Conservation (phyloP, 2,113 vertebrate genomes). For the Lepidothrix coronata region DNA sequence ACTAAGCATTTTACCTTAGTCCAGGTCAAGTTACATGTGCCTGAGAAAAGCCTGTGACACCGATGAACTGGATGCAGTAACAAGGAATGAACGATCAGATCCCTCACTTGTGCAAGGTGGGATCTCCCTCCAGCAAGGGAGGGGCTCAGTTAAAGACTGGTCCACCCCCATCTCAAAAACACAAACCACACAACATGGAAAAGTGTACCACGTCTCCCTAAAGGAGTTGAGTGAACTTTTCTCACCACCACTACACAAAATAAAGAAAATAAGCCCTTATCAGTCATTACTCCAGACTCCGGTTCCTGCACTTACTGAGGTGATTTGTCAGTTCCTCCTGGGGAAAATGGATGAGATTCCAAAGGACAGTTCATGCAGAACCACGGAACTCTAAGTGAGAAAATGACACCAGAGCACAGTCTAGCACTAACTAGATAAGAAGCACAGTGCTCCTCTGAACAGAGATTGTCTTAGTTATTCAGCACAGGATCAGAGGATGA, state of each 20-base stretch:
- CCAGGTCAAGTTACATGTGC: background rate
- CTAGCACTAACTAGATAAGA: background rate
- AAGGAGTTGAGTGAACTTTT: background rate
- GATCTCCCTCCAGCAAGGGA: background rate
- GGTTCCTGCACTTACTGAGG: background rate
- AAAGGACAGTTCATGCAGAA: background rate
- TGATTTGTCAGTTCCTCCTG: background rate
- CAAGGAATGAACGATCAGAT: background rate
- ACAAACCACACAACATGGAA: background rate
- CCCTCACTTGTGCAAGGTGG: background rate
- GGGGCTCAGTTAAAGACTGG: background rate
- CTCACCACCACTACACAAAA: background rate
- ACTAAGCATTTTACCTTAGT: background rate
- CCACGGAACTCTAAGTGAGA: background rate
- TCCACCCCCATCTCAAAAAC: background rate
- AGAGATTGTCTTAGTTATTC: background rate
- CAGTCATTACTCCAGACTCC: background rate
- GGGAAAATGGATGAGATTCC: background rate
- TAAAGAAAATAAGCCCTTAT: background rate
- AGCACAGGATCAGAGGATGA: background rate
- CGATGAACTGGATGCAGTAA: background rate
- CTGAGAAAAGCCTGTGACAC: background rate
- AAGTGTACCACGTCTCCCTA: background rate
- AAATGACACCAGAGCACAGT: background rate
- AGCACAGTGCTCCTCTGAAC: background rate